phyloP scores from a whole-genome alignment of 2,797 vertebrate species.

The Coregonus ussuriensis region DNA sequence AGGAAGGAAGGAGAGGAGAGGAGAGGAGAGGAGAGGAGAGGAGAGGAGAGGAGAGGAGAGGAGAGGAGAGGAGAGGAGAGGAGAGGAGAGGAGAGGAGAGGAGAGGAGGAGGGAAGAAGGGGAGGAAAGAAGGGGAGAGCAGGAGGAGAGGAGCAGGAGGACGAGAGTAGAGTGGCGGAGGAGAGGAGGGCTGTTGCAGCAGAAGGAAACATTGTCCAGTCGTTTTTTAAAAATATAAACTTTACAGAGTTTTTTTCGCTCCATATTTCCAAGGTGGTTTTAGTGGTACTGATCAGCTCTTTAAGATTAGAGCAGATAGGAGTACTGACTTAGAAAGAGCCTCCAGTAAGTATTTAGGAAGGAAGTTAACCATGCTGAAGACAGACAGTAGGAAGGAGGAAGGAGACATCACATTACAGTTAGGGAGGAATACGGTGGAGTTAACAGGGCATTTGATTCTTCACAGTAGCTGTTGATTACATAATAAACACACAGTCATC shows the following conservation, averaged over 20 bases:
- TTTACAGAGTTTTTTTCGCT: neutral
- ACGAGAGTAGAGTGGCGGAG: neutral
- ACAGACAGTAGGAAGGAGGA: neutral
- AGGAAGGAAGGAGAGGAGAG: too few relatives aligned
- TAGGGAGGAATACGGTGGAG: neutral
- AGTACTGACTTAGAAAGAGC: neutral
- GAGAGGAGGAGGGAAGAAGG: neutral
- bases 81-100: too few relatives aligned
- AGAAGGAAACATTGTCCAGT: constrained; percentile 29
- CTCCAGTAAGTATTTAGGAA: neutral
- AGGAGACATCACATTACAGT: neutral
- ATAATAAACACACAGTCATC: constrained; percentile 51
- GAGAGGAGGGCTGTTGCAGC: neutral
- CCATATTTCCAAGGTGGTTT: neutral
- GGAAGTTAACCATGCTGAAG: neutral
- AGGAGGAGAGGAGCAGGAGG: too few relatives aligned
- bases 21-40: neutral
- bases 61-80: too few relatives aligned
- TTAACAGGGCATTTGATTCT: constrained; percentile 19
- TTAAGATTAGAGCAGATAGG: neutral
- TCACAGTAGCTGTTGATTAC: constrained; percentile 13
- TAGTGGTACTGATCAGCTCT: neutral
- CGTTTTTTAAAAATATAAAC: constrained; percentile 9
- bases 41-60: constrained; percentile 3
- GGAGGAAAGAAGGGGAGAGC: too few relatives aligned